Base-by-base conservation (phyloP, 2,797 vertebrate species). In the Oryzias dopingdopingensis region DNA sequence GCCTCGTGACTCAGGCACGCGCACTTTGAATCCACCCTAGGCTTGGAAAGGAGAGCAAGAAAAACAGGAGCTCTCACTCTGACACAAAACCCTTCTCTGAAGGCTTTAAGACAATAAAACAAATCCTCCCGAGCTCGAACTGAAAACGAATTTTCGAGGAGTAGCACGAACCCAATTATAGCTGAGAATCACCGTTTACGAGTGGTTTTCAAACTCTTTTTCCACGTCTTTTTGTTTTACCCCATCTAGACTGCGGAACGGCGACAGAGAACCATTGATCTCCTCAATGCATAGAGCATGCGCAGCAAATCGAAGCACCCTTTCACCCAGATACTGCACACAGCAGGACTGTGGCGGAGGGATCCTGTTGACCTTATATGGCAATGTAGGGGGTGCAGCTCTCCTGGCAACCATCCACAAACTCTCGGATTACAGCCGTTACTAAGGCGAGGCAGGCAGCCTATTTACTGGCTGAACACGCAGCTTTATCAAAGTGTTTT, bases 351-450 rank as follows among this genome's bases (percentile, higher is more conserved):
- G 59, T 65, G 29, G 75, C 69, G 41, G 62, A 74, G 56, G 66
- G 71, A 76, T 87, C 84, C 84, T 62, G 22, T 57, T 90, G 86
- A 87, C 92, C 90, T 89, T 88, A 92, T 91, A 90, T 85, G 90
- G 90, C 61, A 82, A 69, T 75, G 82, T 73, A 79, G 72, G 26
- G 79, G 76, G 77, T 72, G 67, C 29, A 52, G 72, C 73, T 85
- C 62, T 56, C 71, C 18, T 89, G 90, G 89, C 90, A 83, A 71
- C 78, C 65, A 56, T 70, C 86, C 87, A 86, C 32, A 62, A 62
- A 76, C 59, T 66, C 79, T 82, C 87, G 70, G 80, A 81, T 90
- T 88, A 88, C 87, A 22, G 76, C 70, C 32, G 81, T 65, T 70
- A 63, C 72, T 68, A 83, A 73, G 76, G 65, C 67, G 74, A 74